phyloP scores from a whole-genome alignment of 2,888 invertebrate species.

The Cheilosia urbana region DNA sequence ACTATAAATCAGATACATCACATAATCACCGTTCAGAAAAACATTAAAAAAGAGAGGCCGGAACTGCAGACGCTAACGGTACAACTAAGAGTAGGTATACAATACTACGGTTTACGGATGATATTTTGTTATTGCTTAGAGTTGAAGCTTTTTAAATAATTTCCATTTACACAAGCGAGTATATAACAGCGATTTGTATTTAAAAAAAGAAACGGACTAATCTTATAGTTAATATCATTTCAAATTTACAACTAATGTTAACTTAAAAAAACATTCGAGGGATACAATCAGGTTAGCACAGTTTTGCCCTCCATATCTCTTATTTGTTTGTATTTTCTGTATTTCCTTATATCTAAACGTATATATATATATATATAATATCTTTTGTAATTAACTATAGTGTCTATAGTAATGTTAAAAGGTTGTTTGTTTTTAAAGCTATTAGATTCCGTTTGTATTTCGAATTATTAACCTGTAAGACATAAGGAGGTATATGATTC shows the following conservation, averaged over 20 bases:
- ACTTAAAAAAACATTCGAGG: conserved; percentile 34
- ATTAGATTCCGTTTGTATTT: conserved; percentile 73
- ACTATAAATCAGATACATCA: not conserved
- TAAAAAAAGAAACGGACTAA: conserved; percentile 20
- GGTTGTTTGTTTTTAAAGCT: conserved; percentile 71
- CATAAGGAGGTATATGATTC: conserved; percentile 72
- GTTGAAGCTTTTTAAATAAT: conserved; percentile 44
- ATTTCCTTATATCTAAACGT: conserved; percentile 37
- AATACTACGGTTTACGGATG: conserved; percentile 46
- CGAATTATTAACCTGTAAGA: conserved; percentile 73
- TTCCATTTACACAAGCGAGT: conserved; percentile 44
- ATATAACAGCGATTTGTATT: conserved; percentile 30
- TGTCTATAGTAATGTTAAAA: conserved; percentile 69
- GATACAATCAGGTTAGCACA: conserved; percentile 16
- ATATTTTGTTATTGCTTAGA: conserved; percentile 62
- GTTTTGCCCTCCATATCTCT: conserved; percentile 1
- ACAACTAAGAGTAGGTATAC: conserved; percentile 31
- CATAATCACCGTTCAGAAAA: not conserved
- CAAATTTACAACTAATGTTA: conserved; percentile 40
- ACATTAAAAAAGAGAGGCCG: conserved; percentile 3
- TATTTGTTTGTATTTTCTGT: not conserved
- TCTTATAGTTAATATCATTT: conserved; percentile 26
- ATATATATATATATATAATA: conserved; percentile 54
- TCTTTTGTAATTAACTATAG: conserved; percentile 68
- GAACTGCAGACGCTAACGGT: not conserved